Evolutionary conservation across 1,140 invertebrate species (phyloP), one percentile per base, ranked within the genome.

Genomic region (Centruroides vittatus): DNA sequence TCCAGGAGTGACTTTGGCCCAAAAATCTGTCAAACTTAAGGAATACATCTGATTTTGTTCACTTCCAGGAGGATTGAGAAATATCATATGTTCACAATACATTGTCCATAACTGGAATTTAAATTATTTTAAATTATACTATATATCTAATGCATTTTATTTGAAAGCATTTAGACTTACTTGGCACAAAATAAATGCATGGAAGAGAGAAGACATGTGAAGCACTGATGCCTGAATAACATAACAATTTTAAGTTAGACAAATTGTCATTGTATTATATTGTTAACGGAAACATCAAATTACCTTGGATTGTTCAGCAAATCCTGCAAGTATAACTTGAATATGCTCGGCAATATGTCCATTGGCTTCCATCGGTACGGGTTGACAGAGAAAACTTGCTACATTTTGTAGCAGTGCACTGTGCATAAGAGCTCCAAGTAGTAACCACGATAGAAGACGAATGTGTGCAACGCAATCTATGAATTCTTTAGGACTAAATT

Each of bases 331-430:
- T 35, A 91, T 86, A 59, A 82, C 80, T 80, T 98, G 91, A 61
- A 98, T 85, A 72, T 98, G 92, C 78, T 98, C 95, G 41, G 94
- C 92, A 69, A 99, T 89, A 71, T 96, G 88, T 69, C 89, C 91
- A 36, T 89, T 93, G 48, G 90, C 89, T 74, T 98, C 94, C 69
- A 97, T 86, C 13, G 95, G 94, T 63, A 99, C 85, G 10, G 95
- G 93, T 68, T 89, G 86, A 67, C 85, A 92, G 65, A 51, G 13
- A 46, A 36, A 67, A 46, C 47, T 55, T 1, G 63, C 56, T 46
- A 60, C 57, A 56, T 61, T 63, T 23, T 68, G 61, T 60, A 80
- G 76, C 67, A 87, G 76, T n/a, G 86, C 84, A 49, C 84, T 85
- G 71, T 95, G 89, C 7, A 86, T 91, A 34, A 99, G 80, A 23